Conservation (phyloP, 2,797 vertebrate genomes). For the Hippocampus kuda region DNA sequence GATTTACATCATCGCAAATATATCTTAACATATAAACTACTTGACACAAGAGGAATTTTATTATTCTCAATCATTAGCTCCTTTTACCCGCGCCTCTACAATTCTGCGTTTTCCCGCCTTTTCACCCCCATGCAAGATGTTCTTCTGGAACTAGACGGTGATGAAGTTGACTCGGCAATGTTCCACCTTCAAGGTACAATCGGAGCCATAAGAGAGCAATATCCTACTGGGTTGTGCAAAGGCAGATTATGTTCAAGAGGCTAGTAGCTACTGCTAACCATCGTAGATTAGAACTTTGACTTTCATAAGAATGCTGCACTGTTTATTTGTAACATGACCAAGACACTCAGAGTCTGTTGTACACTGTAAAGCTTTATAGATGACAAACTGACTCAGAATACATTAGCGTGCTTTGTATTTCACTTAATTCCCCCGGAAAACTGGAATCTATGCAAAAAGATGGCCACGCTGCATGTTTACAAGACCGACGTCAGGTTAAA, state of each 20-base stretch:
- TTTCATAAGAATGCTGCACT: neutral
- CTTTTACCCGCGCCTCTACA: neutral
- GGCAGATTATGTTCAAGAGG: neutral
- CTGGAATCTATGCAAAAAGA: slow-evolving; percentile 3
- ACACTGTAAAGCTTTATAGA: slow-evolving; percentile 6
- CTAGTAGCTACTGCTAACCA: neutral
- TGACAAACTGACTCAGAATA: neutral
- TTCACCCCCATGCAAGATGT: neutral
- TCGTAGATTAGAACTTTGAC: neutral
- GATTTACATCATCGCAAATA: neutral
- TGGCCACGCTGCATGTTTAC: neutral
- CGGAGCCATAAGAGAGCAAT: neutral
- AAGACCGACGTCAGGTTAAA: neutral
- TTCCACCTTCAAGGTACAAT: neutral
- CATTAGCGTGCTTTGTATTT: neutral
- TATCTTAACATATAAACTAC: slow-evolving; percentile 7
- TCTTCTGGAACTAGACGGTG: neutral
- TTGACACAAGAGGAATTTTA: neutral
- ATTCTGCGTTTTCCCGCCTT: neutral
- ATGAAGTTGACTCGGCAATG: neutral
- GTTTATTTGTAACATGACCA: neutral
- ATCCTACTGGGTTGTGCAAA: neutral
- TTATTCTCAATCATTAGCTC: neutral
- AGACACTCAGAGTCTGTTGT: neutral
- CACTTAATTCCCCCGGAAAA: neutral